Conservation (phyloP, 2,888 invertebrate genomes). For the Tortrix viridana region DNA sequence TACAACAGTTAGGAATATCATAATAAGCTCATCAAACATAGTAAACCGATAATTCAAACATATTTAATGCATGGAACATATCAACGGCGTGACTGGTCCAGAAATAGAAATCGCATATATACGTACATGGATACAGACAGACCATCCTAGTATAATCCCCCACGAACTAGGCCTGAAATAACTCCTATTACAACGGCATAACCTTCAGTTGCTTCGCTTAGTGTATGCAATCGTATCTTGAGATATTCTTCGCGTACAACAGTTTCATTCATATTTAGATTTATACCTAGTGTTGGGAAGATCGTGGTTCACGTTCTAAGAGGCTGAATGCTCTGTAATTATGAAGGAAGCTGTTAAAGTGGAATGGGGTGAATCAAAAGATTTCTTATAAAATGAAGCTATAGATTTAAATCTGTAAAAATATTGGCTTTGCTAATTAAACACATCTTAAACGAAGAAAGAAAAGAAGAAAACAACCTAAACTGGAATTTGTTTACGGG, state of each 20-base stretch:
- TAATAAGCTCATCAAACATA: constrained; percentile 31
- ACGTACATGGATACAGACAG: constrained; percentile 16
- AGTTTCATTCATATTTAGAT: constrained; percentile 56
- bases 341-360: constrained; percentile 15
- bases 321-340: constrained; percentile 35
- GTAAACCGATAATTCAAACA: constrained; percentile 28
- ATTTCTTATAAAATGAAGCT: no score
- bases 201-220: not conserved
- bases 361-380: not conserved
- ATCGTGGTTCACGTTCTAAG: constrained; percentile 50
- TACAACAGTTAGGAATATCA: not conserved
- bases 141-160: constrained; percentile 10
- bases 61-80: constrained; percentile 32
- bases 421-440: no score
- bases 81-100: constrained; percentile 31
- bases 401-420: no score
- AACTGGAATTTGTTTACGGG: no score
- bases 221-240: constrained; percentile 40
- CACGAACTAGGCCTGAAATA: constrained; percentile 12
- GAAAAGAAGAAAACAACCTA: no score
- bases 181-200: constrained; percentile 2
- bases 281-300: constrained; percentile 50
- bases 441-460: no score
- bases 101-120: constrained; percentile 31
- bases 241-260: constrained; percentile 47